Evolutionary conservation across 2,888 invertebrate species (phyloP).

Genomic region (Eupithecia subumbrata): DNA sequence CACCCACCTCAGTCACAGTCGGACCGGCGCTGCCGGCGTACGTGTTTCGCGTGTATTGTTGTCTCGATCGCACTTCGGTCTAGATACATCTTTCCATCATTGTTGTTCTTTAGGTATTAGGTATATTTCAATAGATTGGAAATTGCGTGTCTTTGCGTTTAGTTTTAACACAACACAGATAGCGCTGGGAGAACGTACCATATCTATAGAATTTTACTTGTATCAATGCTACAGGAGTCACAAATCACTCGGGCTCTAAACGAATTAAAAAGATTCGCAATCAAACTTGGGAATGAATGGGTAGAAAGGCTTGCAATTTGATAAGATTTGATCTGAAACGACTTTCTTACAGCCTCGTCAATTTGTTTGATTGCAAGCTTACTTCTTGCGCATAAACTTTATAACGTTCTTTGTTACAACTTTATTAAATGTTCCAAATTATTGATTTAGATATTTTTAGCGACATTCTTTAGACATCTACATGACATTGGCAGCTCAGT

Average conservation of each 20-base stretch:
- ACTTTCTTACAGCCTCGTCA: conserved; percentile 43
- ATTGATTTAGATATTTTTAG: neutral
- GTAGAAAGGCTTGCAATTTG: conserved; percentile 38
- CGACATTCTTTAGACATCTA: neutral
- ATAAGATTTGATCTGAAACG: conserved; percentile 48
- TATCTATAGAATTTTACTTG: no score
- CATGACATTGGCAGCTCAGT: neutral
- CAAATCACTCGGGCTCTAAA: conserved; percentile 1
- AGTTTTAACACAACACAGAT: no score
- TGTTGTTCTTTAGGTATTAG: no score
- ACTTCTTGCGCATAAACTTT: conserved; percentile 36
- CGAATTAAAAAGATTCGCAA: conserved; percentile 29
- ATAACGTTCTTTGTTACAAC: conserved; percentile 1
- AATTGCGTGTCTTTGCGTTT: no score
- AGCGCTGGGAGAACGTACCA: no score
- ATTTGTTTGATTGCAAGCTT: conserved; percentile 49
- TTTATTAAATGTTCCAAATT: neutral
- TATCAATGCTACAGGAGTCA: no score
- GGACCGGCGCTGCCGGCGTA: no score
- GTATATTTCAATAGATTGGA: no score
- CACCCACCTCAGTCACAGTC: no score
- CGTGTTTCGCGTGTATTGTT: no score
- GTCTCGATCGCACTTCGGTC: no score
- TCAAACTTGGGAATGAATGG: conserved; percentile 39
- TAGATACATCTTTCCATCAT: no score